phyloP scores from a whole-genome alignment of 1,140 invertebrate genomes.

The Adoxophyes honmai region DNA sequence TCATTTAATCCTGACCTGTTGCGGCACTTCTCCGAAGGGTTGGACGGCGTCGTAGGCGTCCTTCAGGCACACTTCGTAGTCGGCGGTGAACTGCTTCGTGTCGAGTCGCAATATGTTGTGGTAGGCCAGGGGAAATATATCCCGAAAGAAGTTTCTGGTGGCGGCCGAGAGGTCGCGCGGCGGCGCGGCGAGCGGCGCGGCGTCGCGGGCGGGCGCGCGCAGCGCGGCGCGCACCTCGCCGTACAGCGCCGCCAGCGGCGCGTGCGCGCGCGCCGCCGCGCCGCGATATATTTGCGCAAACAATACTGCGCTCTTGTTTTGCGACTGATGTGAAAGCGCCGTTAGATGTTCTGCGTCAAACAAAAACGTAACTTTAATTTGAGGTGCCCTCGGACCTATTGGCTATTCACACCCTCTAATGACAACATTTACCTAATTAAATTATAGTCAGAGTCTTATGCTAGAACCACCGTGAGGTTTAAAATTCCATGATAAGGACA shows the following conservation, averaged over 20 bases:
- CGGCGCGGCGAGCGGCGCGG: slow-evolving; percentile 32
- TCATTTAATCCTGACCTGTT: slow-evolving; percentile 74
- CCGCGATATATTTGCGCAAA: slow-evolving; percentile 86
- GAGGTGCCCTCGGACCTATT: too few species aligned
- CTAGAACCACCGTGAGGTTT: too few species aligned
- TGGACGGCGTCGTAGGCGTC: slow-evolving; percentile 85
- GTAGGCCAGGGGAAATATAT: slow-evolving; percentile 90
- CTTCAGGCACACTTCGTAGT: slow-evolving; percentile 87
- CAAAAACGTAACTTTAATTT: slow-evolving; percentile 17
- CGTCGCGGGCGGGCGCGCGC: slow-evolving; percentile 37
- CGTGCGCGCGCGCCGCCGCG: slow-evolving; percentile 81
- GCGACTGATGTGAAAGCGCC: slow-evolving; percentile 83
- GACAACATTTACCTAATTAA: too few species aligned
- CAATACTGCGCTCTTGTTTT: slow-evolving; percentile 87
- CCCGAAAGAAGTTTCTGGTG: slow-evolving; percentile 87
- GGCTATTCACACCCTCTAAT: too few species aligned
- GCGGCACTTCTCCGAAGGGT: slow-evolving; percentile 89
- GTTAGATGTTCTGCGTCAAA: slow-evolving; percentile 84
- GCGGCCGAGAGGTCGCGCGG: slow-evolving; percentile 68
- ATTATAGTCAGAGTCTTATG: too few species aligned
- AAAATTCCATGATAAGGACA: neutral
- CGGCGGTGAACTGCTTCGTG: slow-evolving; percentile 79
- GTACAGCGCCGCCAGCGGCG: slow-evolving; percentile 83
- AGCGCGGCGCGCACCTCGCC: slow-evolving; percentile 81
- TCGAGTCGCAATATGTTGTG: slow-evolving; percentile 81